These are phyloP conservation scores for Struthidea cinerea DNA, from an alignment of 2,113 vertebrate species.

Conservation along the genomic window DNA sequence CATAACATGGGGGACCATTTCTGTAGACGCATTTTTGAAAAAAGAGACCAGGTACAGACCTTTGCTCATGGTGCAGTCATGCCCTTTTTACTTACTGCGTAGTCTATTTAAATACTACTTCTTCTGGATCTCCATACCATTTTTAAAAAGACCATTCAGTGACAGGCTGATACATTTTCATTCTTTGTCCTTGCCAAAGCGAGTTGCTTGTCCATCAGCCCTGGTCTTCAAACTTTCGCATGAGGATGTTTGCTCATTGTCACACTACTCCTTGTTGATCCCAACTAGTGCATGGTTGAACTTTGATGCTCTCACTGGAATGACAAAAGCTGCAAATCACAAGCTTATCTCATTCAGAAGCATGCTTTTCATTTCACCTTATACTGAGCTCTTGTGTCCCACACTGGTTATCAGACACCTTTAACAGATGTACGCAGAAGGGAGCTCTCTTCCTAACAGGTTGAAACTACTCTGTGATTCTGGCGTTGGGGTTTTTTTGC, in stretches of 20 bases:
- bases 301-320: background rate
- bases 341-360: background rate
- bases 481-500: background rate
- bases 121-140: background rate
- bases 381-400: background rate
- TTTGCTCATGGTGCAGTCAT: background rate
- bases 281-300: background rate
- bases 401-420: background rate
- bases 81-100: background rate
- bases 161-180: background rate
- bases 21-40: background rate
- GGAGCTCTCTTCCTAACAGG: background rate
- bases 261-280: background rate
- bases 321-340: background rate
- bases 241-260: accelerated
- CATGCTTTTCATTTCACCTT: background rate
- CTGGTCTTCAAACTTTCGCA: background rate
- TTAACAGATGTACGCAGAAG: background rate
- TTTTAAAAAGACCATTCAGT: background rate
- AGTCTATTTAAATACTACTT: background rate
- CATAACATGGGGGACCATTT: background rate
- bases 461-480: background rate
- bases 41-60: background rate
- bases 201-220: background rate
- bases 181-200: background rate